Base-by-base conservation (phyloP, 35 echinoderm and acorn worm species). In the Amphiura filiformis region DNA sequence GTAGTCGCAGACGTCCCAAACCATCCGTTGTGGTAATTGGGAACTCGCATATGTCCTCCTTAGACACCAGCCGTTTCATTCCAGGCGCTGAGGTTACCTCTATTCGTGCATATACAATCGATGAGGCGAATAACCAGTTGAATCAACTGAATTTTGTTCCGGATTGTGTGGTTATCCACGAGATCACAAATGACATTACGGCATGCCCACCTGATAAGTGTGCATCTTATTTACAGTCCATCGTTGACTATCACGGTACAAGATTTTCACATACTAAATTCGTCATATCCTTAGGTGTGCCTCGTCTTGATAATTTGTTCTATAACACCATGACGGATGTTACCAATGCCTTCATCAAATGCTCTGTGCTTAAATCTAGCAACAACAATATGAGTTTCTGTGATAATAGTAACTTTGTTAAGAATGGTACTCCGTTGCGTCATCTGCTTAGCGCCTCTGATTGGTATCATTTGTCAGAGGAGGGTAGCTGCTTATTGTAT, bases 81-180 rank as follows among this genome's bases (percentile, higher is more conserved):
- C 37, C 79, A 39, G 42, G 14, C 23, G 79, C 79, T 26, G 37
- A 81, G 4, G 79, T 81, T 23, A 81, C 5, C 13, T n/a, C 42
- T 1, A 81, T n/a, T 32, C 17, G 33, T 36, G 34, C 79, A 17
- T 81, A 81, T n/a, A 22, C 38, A 38, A 4, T 11, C 1, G 26
- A 0, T 1, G 39, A 12, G n/a, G 38, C 42, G 79, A 32, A 38
- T n/a, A 38, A 22, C 37, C 79, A n/a, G 13, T 41, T 81, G 18
- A 41, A 31, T 40, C 18, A 22, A 26, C 20, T 38, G 15, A 14
- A 39, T 20, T 22, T n/a, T n/a, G 37, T 26, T 20, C 79, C 37
- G 3, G 79, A 81, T 41, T 81, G 79, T 39, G 26, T 81, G 13
- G 79, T 81, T 39, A 39, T 81, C 35, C 79, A 81, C 42, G 79